Percentiles rank a stretch among this genome's conserved stretches.
Evolutionary conservation across 1,140 invertebrate species (phyloP).

Genomic region (Geopemphigus sp.): DNA sequence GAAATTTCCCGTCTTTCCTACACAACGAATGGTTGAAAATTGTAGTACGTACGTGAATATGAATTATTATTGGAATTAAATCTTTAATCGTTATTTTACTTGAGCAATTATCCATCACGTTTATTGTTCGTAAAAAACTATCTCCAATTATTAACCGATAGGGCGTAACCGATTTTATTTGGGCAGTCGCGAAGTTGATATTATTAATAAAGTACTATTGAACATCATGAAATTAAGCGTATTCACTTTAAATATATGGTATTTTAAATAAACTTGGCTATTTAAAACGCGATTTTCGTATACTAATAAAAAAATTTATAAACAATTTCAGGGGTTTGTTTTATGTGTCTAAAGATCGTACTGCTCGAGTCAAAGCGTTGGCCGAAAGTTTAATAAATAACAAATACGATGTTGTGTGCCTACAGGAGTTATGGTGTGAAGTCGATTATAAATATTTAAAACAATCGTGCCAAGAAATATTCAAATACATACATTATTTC

Average conservation of each 20-base stretch:
- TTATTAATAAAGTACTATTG: no score
- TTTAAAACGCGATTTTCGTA: conserved; percentile 23
- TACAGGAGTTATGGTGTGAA: conserved; percentile 89
- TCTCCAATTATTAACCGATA: no score
- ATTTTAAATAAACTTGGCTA: background rate
- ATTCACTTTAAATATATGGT: conserved; percentile 41
- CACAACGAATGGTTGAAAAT: no score
- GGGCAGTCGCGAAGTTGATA: no score
- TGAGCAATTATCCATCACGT: no score
- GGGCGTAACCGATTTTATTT: no score
- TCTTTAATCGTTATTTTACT: no score
- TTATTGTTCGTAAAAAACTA: no score
- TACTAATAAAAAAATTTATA: conserved; percentile 50
- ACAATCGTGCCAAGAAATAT: conserved; percentile 60
- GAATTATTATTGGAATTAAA: no score
- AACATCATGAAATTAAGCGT: conserved; percentile 25
- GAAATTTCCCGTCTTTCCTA: no score
- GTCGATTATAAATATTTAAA: conserved; percentile 73
- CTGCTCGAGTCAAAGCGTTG: conserved; percentile 75
- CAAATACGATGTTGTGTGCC: conserved; percentile 81
- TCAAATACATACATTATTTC: conserved; percentile 90
- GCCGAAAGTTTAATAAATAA: conserved; percentile 67
- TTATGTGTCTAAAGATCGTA: conserved; percentile 73
- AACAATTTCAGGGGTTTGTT: conserved; percentile 76
- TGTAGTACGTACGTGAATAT: no score